A percentile compares a stretch with the other conserved stretches of the same genome.
Conservation (phyloP, 2,113 vertebrate genomes). For the Pteropus alecto region DNA sequence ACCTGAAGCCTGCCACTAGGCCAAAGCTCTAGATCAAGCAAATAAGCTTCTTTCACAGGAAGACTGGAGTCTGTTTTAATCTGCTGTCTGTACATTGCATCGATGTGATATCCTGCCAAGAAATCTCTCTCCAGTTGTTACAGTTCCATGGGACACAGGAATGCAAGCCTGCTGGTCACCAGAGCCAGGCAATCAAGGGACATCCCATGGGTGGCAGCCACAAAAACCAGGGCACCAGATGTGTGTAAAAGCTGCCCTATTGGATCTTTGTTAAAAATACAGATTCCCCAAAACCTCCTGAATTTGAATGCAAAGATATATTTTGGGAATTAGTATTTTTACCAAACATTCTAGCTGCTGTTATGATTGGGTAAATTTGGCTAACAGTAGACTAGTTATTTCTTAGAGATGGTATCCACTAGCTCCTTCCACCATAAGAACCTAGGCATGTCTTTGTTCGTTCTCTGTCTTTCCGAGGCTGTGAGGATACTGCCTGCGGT, state of each 20-base stretch:
- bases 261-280: background rate
- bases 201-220: background rate
- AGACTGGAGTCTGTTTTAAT: background rate
- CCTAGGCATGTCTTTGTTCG: background rate
- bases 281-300: background rate
- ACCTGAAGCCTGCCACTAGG: background rate
- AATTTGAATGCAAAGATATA: background rate
- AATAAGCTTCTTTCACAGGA: background rate
- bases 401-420: background rate
- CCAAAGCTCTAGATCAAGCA: background rate
- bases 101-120: too few species aligned
- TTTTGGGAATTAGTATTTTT: background rate
- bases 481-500: background rate
- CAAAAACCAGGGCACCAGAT: background rate
- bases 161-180: background rate
- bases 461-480: background rate
- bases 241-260: background rate
- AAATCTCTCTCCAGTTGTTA: background rate
- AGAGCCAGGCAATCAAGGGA: background rate
- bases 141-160: background rate
- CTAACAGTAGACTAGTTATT: background rate
- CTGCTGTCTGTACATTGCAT: background rate
- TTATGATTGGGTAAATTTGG: background rate
- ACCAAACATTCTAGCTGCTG: background rate
- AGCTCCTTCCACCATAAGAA: background rate